These are phyloP conservation scores for Smithornis capensis DNA, from an alignment of 2,113 vertebrate genomes.

Conservation along the genomic window DNA sequence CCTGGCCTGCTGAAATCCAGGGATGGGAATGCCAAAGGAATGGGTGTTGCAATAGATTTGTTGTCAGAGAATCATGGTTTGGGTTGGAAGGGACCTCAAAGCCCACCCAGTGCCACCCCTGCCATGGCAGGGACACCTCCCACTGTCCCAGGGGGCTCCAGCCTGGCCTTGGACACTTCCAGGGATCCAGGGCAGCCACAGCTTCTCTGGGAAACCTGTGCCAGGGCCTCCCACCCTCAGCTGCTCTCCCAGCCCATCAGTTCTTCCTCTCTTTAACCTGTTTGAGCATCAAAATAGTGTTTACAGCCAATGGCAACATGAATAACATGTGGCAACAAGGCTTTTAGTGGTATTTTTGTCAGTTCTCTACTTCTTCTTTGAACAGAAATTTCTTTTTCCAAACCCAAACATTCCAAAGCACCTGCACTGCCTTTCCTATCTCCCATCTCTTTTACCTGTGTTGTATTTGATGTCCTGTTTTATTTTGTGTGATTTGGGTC, in stretches of 20 bases:
- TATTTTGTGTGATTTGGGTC: fast-evolving
- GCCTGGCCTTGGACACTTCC: not conserved
- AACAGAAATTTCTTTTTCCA: not conserved
- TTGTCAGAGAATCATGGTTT: not conserved
- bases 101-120: too few relatives aligned
- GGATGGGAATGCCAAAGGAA: not conserved
- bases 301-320: not conserved
- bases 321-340: fast-evolving
- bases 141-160: not conserved
- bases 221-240: not conserved
- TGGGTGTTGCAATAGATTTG: not conserved
- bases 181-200: not conserved
- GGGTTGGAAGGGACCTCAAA: not conserved
- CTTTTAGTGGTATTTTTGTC: not conserved
- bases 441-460: not conserved
- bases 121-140: not conserved
- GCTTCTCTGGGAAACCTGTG: not conserved
- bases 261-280: not conserved
- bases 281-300: not conserved
- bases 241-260: not conserved
- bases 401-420: not conserved
- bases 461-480: not conserved
- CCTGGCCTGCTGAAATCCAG: not conserved
- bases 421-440: not conserved
- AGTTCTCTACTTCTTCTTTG: not conserved